Base-by-base conservation (phyloP, 2,797 vertebrate species). In the Helicolenus hilgendorfi region DNA sequence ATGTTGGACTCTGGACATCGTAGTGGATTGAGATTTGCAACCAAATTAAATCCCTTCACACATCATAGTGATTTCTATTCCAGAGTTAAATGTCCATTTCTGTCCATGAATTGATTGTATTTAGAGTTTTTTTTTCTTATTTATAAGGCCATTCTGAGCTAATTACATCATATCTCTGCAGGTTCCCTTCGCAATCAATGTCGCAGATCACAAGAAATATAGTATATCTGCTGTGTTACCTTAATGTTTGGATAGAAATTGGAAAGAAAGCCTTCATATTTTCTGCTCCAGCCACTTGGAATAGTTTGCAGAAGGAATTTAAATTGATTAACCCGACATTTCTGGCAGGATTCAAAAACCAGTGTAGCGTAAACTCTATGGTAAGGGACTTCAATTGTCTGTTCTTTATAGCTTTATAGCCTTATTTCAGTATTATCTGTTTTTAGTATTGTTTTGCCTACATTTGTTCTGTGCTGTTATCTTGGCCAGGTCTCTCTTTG, bases 171-270 rank as follows among this genome's bases (percentile, higher is more conserved):
- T 55, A 55, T 0, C 20, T 55, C 49, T 55, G n/a, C 0, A 55
- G 4, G 22, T 55, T 55, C 4, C 49, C 49, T 22, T 49, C 3
- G 18, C 20, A 55, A 11, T 55, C 49, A 55, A 20, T 55, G 9
- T 55, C 20, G n/a, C 49, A 55, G 20, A 11, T 55, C 20, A 55
- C 20, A 55, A 55, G 20, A 55, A 55, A 55, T 0, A 55, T 0
- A 53, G 18, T n/a, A 20, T 0, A 53, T 53, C 8, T n/a, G 49
- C 49, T 53, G 49, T 53, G 18, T 53, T 20, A n/a, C 20, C 49
- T 18, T 20, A 53, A 53, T 53, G 49, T 53, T 20, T 53, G 49
- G 8, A 41, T 41, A 15, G 49, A 53, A n/a, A 53, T n/a, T 20
- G 49, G 49, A n/a, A 53, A 53, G 49, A 53, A 53, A 53, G 49